Conservation (phyloP, 2,113 vertebrate species). For the Nesoenas mayeri region DNA sequence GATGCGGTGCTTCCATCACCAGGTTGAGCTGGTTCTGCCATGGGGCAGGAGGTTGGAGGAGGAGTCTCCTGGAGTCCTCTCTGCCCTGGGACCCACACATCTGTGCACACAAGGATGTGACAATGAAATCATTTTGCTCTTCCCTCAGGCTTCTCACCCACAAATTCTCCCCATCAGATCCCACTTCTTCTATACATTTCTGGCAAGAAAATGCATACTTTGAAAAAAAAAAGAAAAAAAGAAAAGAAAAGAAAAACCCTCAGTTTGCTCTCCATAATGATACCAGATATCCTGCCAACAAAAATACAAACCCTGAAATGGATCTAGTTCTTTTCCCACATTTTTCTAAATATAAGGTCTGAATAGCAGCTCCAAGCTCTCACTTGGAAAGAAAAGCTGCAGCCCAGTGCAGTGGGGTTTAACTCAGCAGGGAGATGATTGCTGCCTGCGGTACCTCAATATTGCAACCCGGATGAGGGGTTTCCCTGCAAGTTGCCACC, state of each 20-base stretch:
- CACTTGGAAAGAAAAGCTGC: slow-evolving; percentile 18
- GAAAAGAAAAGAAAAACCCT: slow-evolving; percentile 15
- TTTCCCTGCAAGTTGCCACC: not conserved
- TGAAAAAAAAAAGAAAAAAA: not conserved
- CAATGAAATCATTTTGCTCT: slow-evolving; percentile 62
- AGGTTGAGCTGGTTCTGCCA: not conserved
- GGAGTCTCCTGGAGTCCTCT: not conserved
- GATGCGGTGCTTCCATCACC: not conserved
- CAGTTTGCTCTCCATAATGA: slow-evolving; percentile 68
- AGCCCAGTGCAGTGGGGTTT: not conserved
- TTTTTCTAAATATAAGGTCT: slow-evolving; percentile 70
- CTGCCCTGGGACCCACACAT: slow-evolving; percentile 4
- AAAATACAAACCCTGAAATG: slow-evolving; percentile 68
- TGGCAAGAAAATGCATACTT: slow-evolving; percentile 69
- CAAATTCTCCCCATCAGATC: slow-evolving; percentile 43
- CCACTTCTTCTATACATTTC: slow-evolving; percentile 22
- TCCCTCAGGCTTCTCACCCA: slow-evolving; percentile 67
- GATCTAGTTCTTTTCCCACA: slow-evolving; percentile 67
- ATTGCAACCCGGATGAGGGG: not conserved
- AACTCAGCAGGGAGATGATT: slow-evolving; percentile 7
- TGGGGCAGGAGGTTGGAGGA: not conserved
- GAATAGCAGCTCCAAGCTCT: slow-evolving; percentile 36
- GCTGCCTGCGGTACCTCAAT: not conserved
- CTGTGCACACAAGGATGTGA: slow-evolving; percentile 52
- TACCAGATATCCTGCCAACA: slow-evolving; percentile 68